Conservation (phyloP, 1,140 invertebrate genomes). For the Solenopsis invicta region DNA sequence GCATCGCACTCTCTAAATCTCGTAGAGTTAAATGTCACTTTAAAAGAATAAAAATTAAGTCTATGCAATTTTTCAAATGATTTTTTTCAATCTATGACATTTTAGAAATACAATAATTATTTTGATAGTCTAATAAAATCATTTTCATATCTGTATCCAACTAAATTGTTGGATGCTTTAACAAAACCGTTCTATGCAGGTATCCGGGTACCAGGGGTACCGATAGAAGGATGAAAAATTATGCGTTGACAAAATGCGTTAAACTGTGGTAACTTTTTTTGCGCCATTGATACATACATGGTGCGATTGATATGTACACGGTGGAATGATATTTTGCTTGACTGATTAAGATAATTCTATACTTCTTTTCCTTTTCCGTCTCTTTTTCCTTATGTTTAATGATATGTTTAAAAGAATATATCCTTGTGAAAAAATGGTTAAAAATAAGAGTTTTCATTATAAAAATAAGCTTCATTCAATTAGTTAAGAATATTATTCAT, state of each 20-base stretch:
- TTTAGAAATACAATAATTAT: no score
- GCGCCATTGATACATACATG: background rate
- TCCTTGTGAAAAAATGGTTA: background rate
- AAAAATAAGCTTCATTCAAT: slow-evolving; percentile 5
- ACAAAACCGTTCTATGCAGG: no score
- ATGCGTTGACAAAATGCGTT: background rate
- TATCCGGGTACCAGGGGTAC: background rate
- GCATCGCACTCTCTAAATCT: no score
- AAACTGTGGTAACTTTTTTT: background rate
- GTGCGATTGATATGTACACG: background rate
- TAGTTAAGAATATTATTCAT: background rate
- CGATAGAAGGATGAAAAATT: background rate
- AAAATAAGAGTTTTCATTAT: background rate
- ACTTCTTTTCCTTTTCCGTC: background rate
- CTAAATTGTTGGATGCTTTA: no score
- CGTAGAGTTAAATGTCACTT: no score
- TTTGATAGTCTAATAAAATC: no score
- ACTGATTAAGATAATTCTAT: background rate
- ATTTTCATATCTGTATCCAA: no score
- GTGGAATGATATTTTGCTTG: no score
- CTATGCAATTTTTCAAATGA: no score
- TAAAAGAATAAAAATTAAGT: no score
- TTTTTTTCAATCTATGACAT: no score
- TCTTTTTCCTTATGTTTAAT: background rate
- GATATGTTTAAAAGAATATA: background rate